Conservation (phyloP, 2,113 vertebrate genomes). For the Himantopus leucocephalus region DNA sequence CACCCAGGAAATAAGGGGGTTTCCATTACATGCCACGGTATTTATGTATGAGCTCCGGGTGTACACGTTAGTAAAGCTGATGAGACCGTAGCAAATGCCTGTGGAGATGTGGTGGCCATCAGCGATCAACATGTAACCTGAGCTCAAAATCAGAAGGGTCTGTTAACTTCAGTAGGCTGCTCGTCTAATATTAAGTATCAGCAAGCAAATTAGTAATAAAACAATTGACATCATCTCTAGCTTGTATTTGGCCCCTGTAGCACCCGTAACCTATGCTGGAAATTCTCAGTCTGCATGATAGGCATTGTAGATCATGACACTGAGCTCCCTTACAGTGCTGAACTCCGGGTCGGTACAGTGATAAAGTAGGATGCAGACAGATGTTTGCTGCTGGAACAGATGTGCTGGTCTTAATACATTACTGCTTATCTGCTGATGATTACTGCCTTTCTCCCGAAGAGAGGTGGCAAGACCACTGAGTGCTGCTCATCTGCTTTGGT, state of each 20-base stretch:
- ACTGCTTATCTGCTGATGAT: background rate
- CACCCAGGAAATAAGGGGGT: background rate
- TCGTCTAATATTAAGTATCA: background rate
- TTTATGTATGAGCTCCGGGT: background rate
- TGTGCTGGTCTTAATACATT: background rate
- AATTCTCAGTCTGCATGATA: background rate
- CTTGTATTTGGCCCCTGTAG: background rate
- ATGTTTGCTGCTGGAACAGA: background rate
- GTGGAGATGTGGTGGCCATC: background rate
- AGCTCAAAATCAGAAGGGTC: background rate
- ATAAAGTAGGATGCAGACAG: background rate
- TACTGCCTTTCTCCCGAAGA: background rate
- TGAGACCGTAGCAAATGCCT: background rate
- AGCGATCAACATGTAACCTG: background rate
- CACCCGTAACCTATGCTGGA: background rate
- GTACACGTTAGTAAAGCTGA: background rate
- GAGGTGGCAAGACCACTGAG: background rate
- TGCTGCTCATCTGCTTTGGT: background rate
- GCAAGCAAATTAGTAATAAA: background rate
- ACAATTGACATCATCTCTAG: background rate
- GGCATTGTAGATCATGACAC: background rate
- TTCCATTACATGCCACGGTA: background rate
- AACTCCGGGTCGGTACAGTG: background rate
- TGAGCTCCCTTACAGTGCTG: background rate
- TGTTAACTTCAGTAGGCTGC: background rate